Conservation (phyloP, 2,888 invertebrate genomes). For the Onchidella celtica region DNA sequence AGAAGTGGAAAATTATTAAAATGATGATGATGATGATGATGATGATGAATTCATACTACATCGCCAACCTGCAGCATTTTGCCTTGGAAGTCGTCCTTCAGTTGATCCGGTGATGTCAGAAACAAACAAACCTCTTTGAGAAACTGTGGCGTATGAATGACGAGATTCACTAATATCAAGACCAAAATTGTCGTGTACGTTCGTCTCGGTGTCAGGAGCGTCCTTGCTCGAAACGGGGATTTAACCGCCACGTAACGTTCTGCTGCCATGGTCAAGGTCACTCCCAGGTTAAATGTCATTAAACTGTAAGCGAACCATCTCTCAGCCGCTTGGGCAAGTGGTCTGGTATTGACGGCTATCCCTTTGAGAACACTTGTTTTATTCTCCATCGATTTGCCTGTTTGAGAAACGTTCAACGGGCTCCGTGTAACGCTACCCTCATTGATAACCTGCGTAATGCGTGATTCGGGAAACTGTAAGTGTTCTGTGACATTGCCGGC, state of each 20-base stretch:
- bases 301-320: conserved; percentile 43
- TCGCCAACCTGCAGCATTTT: conserved; percentile 19
- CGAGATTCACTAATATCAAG: neutral
- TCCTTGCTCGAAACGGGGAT: conserved; percentile 18
- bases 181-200: conserved; percentile 4
- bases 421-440: too few species aligned
- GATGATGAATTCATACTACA: too few species aligned
- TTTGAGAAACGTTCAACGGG: too few species aligned
- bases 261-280: neutral
- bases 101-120: neutral
- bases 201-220: conserved; percentile 4
- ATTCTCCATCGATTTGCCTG: too few species aligned
- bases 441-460: too few species aligned
- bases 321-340: conserved; percentile 13
- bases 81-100: conserved; percentile 38
- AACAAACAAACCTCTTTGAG: conserved; percentile 13
- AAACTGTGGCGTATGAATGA: conserved; percentile 34
- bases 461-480: too few species aligned
- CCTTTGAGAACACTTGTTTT: too few species aligned
- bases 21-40: too few species aligned
- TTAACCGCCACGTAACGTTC: conserved; percentile 20
- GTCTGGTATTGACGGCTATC: conserved; percentile 24
- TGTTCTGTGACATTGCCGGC: too few species aligned
- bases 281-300: conserved; percentile 34
- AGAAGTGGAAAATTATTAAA: too few species aligned